These are phyloP conservation scores for Aphyosemion australe DNA, from an alignment of 2,113 vertebrate genomes.

Conservation along the genomic window DNA sequence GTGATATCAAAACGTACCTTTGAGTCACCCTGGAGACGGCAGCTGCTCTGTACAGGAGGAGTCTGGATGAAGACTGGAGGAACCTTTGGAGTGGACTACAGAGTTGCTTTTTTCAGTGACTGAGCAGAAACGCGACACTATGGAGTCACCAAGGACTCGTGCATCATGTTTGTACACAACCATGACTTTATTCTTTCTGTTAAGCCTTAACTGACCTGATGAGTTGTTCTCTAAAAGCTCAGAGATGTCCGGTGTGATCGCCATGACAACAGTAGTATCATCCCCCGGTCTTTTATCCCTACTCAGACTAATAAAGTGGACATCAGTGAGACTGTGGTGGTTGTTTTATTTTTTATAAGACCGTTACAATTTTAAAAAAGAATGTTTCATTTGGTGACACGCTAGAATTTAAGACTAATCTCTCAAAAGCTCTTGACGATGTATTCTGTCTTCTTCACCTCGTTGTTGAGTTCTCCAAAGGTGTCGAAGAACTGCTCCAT, in stretches of 20 bases:
- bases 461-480: constrained; percentile 79
- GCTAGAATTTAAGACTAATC: constrained; percentile 13
- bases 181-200: constrained; percentile 60
- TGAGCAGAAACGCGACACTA: constrained; percentile 48
- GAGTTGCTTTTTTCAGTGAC: constrained; percentile 40
- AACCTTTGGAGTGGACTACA: constrained; percentile 35
- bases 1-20: constrained; percentile 38
- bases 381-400: constrained; percentile 12
- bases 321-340: constrained; percentile 51
- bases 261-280: constrained; percentile 40
- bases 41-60: constrained; percentile 1
- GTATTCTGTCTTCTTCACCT: constrained; percentile 74
- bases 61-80: constrained; percentile 18
- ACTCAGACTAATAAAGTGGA: constrained; percentile 63
- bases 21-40: constrained; percentile 22
- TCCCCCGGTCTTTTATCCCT: constrained; percentile 49
- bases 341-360: constrained; percentile 4
- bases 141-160: constrained; percentile 50
- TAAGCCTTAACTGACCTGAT: constrained; percentile 67
- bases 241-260: constrained; percentile 47
- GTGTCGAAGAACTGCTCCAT: constrained; percentile 85
- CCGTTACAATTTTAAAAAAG: constrained; percentile 2
- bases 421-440: constrained; percentile 72
- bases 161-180: constrained; percentile 45
- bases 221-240: constrained; percentile 35